phyloP scores from a whole-genome alignment of 2,113 vertebrate species.

The Myotis davidii region DNA sequence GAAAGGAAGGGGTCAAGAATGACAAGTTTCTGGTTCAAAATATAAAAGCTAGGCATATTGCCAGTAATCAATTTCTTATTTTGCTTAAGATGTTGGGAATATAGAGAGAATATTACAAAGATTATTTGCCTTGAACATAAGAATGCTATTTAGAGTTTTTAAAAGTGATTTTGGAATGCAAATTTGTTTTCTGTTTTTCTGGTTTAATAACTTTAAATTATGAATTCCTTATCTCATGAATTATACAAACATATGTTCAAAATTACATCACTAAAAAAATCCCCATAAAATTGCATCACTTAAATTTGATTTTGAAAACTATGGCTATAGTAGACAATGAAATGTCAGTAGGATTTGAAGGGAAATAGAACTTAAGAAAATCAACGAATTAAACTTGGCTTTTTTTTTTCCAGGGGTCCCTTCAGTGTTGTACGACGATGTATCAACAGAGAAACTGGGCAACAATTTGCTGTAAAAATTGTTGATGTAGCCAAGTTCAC shows the following conservation, averaged over 20 bases:
- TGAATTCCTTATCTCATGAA: background rate
- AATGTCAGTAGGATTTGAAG: slow-evolving; percentile 15
- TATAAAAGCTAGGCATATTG: background rate
- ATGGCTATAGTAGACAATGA: background rate
- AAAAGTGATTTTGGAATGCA: background rate
- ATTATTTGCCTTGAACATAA: slow-evolving; percentile 41
- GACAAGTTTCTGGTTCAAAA: slow-evolving; percentile 41
- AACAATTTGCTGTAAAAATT: slow-evolving; percentile 99
- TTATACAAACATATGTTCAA: slow-evolving; percentile 57
- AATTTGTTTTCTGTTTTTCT: background rate
- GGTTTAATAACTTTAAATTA: background rate
- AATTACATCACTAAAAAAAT: background rate
- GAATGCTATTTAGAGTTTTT: slow-evolving; percentile 36
- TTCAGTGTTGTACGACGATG: slow-evolving; percentile 99
- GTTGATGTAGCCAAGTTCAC: slow-evolving; percentile 99
- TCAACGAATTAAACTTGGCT: slow-evolving; percentile 60
- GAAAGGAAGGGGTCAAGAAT: background rate
- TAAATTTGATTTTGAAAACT: background rate
- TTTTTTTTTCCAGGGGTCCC: slow-evolving; percentile 91
- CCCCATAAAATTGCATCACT: background rate
- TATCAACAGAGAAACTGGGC: slow-evolving; percentile 98
- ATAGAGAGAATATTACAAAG: background rate
- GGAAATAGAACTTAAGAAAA: slow-evolving; percentile 18
- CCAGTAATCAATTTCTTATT: slow-evolving; percentile 18
- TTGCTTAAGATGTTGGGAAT: slow-evolving; percentile 43